Evolutionary conservation across 1,140 invertebrate species (phyloP).

Genomic region (Euwallacea similis): DNA sequence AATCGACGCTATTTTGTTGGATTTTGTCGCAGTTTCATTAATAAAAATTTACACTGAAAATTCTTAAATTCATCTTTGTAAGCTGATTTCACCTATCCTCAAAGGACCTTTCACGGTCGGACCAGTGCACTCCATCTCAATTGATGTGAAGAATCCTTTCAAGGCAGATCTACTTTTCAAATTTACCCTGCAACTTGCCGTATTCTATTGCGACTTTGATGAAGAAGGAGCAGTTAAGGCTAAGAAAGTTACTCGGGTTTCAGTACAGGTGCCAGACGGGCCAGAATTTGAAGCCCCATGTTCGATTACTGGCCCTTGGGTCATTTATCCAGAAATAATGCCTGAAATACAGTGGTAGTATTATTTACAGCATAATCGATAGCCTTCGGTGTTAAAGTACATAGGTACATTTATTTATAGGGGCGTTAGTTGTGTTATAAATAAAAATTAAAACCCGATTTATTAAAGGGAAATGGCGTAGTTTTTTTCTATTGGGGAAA

Average conservation of each 20-base stretch:
- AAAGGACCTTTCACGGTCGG: slow-evolving; percentile 43
- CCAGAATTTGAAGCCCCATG: slow-evolving; percentile 15
- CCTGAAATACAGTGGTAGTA: slow-evolving; percentile 39
- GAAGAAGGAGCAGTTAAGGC: slow-evolving; percentile 30
- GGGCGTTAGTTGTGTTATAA: background rate
- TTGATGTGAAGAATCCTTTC: slow-evolving; percentile 45
- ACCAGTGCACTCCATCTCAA: slow-evolving; percentile 9
- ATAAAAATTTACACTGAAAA: too few relatives aligned
- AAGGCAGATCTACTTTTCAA: slow-evolving; percentile 34
- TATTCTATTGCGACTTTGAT: slow-evolving; percentile 35
- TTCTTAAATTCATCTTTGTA: too few relatives aligned
- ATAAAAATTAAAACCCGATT: background rate
- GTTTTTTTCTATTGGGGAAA: background rate
- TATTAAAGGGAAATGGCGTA: background rate
- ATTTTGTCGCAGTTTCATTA: too few relatives aligned
- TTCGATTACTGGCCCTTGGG: slow-evolving; percentile 41
- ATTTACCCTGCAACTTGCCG: slow-evolving; percentile 34
- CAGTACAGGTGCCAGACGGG: slow-evolving; percentile 12
- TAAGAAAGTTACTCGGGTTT: slow-evolving; percentile 32
- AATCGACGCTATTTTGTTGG: too few relatives aligned
- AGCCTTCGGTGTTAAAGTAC: background rate
- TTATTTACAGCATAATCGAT: slow-evolving; percentile 33
- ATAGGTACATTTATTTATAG: background rate
- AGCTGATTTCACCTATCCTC: slow-evolving; percentile 41
- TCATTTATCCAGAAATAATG: slow-evolving; percentile 20